Conservation (phyloP, 2,113 vertebrate genomes). For the Taxidea taxus region DNA sequence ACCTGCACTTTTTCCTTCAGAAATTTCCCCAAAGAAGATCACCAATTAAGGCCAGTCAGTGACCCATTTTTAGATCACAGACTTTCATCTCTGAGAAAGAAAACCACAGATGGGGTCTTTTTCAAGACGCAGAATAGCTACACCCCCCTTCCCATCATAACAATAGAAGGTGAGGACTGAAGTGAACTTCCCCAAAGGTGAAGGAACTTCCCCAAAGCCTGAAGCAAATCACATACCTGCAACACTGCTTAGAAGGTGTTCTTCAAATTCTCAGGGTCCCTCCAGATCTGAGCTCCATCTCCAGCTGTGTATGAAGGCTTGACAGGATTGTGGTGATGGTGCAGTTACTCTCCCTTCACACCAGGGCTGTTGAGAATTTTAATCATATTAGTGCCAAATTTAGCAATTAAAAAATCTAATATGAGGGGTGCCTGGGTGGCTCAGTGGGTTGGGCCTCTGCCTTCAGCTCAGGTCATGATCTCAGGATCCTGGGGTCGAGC, state of each 20-base stretch:
- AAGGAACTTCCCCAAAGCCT: background rate
- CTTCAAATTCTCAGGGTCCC: background rate
- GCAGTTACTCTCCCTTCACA: background rate
- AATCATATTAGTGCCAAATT: background rate
- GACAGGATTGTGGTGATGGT: background rate
- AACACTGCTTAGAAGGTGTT: background rate
- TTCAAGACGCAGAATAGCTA: background rate
- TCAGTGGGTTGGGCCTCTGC: too few species aligned
- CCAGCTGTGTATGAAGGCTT: background rate
- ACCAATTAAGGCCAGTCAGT: background rate
- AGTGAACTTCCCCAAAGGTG: background rate
- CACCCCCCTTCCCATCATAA: background rate
- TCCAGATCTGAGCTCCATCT: background rate
- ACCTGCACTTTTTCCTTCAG: background rate
- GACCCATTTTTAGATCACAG: background rate
- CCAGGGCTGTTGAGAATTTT: background rate
- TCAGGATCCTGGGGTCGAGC: too few species aligned
- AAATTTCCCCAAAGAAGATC: slow-evolving; percentile 14
- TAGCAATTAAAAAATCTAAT: background rate
- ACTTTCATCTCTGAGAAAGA: background rate
- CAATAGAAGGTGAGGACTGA: background rate
- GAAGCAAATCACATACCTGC: background rate
- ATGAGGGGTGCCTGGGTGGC: too few species aligned
- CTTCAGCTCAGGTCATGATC: too few species aligned
- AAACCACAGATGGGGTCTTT: background rate